Evolutionary conservation across 2,113 vertebrate species (phyloP).

Genomic region (Axis porcinus): DNA sequence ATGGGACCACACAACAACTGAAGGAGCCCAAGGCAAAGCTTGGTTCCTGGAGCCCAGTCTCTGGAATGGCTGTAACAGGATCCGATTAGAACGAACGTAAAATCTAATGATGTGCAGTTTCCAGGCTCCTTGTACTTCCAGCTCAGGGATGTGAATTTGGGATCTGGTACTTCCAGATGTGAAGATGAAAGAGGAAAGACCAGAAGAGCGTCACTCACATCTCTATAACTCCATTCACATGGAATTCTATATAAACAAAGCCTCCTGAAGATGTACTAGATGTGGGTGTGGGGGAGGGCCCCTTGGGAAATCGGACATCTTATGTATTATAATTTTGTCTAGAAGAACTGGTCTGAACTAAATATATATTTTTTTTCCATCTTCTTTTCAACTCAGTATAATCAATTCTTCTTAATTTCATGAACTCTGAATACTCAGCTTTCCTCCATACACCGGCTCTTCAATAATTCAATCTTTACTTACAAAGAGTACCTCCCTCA

Average conservation of each 20-base stretch:
- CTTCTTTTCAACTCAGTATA: fast-evolving
- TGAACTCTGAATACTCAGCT: not conserved
- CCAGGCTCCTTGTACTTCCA: not conserved
- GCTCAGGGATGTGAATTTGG: not conserved
- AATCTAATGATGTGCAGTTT: not conserved
- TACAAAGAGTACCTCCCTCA: not conserved
- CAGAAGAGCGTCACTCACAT: not conserved
- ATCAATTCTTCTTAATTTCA: not conserved
- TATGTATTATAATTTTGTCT: not conserved
- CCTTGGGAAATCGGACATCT: too few species aligned
- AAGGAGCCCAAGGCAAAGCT: not conserved
- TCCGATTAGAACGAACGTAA: fast-evolving
- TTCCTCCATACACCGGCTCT: not conserved
- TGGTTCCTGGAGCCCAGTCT: too few species aligned
- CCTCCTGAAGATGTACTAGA: fast-evolving
- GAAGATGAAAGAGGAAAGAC: too few species aligned
- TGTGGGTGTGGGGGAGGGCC: fast-evolving
- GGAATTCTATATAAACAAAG: fast-evolving
- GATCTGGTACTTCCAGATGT: not conserved
- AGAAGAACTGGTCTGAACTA: too few species aligned
- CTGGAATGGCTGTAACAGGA: not conserved
- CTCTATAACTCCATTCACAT: too few species aligned
- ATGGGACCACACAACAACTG: not conserved
- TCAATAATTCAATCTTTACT: not conserved
- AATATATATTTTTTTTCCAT: not conserved